Evolutionary conservation across 2,888 invertebrate species (phyloP), one percentile per base, ranked within the genome.

Genomic region (Pachycephus smyrnensis): DNA sequence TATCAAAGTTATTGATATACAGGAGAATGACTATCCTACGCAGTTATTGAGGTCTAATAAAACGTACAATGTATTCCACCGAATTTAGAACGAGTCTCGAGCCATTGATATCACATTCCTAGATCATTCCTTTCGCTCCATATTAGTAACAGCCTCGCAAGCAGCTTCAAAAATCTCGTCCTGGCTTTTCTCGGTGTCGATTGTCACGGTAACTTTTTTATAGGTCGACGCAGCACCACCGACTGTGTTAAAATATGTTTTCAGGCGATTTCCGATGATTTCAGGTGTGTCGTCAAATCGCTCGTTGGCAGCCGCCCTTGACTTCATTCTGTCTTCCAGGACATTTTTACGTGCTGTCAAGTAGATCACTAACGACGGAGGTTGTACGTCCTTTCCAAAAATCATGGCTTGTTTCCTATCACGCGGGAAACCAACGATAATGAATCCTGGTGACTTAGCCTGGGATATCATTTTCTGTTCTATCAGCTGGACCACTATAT

Each of bases 351-450:
- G 11, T 80, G 85, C 86, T 40, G 80, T 75, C 35, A 89, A 77
- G 75, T 84, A 84, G 9, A 89, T 32, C 9, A 86, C 84, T 31
- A 88, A 78, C 73, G 87, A 81, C 0, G 86, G 85, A 0, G 79
- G 76, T 9, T 82, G 78, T 3, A 89, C 76, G 6, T 87, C 79
- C 15, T 33, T 81, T 6, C 85, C 79, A 31, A 89, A 88, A 3
- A 85, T 40, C 32, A 74, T 79, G 32, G 84, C 84, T 81, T 88
- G 88, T 33, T 78, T 80, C 73, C 78, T 85, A 15, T 84, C 81
- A 31, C 86, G 77, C 4, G 86, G 85, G 76, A 88, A 88, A 32
- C 85, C 87, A 37, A 86, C 80, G 31, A 89, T 33, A 55, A 88
- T 71, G 75, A 85, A 89, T n/a, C 87, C 87, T 33, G 73, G 30